Evolutionary conservation across 2,113 vertebrate species (phyloP), one percentile per base, ranked within the genome.

Genomic region (Pangasianodon hypophthalmus): DNA sequence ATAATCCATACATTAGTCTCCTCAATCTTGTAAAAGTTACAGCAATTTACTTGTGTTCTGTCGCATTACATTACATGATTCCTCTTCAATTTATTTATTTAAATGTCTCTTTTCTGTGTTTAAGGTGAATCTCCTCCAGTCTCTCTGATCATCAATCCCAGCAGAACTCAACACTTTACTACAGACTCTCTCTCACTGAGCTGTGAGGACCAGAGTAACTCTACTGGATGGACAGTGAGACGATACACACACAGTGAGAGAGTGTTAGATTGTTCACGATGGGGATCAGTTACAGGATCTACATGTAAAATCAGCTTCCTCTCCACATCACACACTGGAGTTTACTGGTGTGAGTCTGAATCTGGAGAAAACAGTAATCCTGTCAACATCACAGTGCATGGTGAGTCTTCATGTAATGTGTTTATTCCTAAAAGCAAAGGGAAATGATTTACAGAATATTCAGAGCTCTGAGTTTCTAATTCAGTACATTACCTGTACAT

Each of bases 291-390:
- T 71, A 18, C 69, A 71, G 69, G 69, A 71, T 71, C 69, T 41
- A 32, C 69, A 71, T 41, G 32, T 71, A 7, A 71, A 6, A 71
- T 71, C 69, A 71, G 32, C 11, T 19, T 7, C 69, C 32, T 37
- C 32, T 37, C 4, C 32, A 18, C 69, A 71, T 71, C 32, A 14
- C 0, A 71, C 32, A 37, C 69, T 41, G 69, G 69, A 41, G 69
- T 71, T 71, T 71, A 71, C 69, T 71, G 69, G 69, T 71, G 69
- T 71, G 14, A 71, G 4, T 71, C 32, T 16, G 69, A 18, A 71
- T 71, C 69, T 71, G 69, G 69, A 71, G 69, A 32, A 71, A 71
- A 32, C 69, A 71, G 69, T 41, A 71, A 71, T 71, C 69, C 69
- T 41, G 32, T 71, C 13, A n/a, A 69, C 64, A n/a, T 69, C 29